A percentile compares a stretch with the other conserved stretches of the same genome.
phyloP scores from a whole-genome alignment of 2,888 invertebrate genomes.

The Taphrorychus bicolor region DNA sequence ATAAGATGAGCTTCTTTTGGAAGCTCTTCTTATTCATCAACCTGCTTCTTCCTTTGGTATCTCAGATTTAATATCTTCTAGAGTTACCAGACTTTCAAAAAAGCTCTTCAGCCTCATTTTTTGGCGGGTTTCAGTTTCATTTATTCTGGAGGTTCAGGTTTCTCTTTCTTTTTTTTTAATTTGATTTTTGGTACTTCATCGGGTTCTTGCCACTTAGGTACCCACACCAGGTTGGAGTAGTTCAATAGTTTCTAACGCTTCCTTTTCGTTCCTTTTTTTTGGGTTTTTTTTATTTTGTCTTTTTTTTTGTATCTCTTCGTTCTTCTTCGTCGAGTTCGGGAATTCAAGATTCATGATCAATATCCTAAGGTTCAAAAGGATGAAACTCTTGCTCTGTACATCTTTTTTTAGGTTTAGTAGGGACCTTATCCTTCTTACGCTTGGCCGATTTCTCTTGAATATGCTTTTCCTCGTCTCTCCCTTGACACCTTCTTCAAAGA shows the following conservation, averaged over 20 bases:
- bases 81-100: constrained; percentile 22
- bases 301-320: constrained; percentile 30
- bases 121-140: constrained; percentile 56
- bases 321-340: constrained; percentile 45
- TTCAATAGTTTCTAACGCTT: constrained; percentile 16
- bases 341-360: constrained; percentile 53
- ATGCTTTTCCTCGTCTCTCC: constrained; percentile 50
- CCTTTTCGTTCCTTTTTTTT: constrained; percentile 58
- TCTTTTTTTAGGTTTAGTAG: constrained; percentile 3
- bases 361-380: constrained; percentile 57
- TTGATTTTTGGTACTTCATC: constrained; percentile 56
- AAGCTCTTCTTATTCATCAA: background rate
- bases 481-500: constrained; percentile 58
- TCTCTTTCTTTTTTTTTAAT: constrained; percentile 55
- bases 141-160: constrained; percentile 52
- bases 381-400: constrained; percentile 44
- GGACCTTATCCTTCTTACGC: constrained; percentile 34
- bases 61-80: background rate
- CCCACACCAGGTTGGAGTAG: background rate
- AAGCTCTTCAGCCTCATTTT: constrained; percentile 51
- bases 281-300: constrained; percentile 41
- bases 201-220: constrained; percentile 41
- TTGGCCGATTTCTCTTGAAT: constrained; percentile 15
- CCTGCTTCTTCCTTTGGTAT: background rate
- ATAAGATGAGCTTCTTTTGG: background rate